Percentiles rank a stretch among this genome's conserved stretches.
phyloP scores from a whole-genome alignment of 2,797 vertebrate species.

The Lophius americanus region DNA sequence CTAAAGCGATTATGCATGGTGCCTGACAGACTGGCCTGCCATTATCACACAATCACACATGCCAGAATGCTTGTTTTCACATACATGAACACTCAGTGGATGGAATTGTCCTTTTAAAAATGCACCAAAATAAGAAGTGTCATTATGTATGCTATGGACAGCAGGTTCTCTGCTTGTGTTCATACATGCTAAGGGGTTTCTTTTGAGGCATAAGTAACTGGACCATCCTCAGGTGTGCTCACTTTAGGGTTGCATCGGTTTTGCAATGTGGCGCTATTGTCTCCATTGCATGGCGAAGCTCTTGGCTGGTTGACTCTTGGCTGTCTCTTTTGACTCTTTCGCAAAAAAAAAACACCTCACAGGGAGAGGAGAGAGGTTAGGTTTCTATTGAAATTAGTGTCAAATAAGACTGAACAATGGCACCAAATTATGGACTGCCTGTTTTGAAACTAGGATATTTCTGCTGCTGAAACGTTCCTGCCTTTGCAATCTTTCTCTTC shows the following conservation, averaged over 20 bases:
- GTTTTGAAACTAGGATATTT: too few relatives aligned
- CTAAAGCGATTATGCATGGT: slow-evolving; percentile 86
- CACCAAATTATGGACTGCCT: too few relatives aligned
- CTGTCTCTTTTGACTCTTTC: background rate
- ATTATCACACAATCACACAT: slow-evolving; percentile 78
- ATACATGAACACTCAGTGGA: slow-evolving; percentile 45
- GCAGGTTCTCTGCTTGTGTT: slow-evolving; percentile 22
- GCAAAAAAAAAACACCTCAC: slow-evolving; percentile 21
- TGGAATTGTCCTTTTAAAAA: slow-evolving; percentile 8
- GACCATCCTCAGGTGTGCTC: slow-evolving; percentile 19
- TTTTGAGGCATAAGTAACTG: slow-evolving; percentile 36
- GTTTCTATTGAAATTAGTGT: slow-evolving; percentile 4
- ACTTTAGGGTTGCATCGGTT: slow-evolving; percentile 14
- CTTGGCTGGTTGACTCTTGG: background rate
- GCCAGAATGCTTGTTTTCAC: slow-evolving; percentile 37
- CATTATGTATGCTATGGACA: slow-evolving; percentile 13
- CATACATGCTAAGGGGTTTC: slow-evolving; percentile 18
- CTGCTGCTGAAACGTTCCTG: too few relatives aligned
- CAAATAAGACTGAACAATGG: background rate
- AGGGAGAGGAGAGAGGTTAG: slow-evolving; percentile 9
- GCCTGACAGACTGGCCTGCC: slow-evolving; percentile 87
- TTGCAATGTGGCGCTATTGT: slow-evolving; percentile 26
- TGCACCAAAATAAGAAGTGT: slow-evolving; percentile 29
- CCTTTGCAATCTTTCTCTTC: too few relatives aligned
- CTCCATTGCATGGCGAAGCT: slow-evolving; percentile 13